Evolutionary conservation across 1,140 invertebrate species (phyloP), one percentile per base, ranked within the genome.

Genomic region (Drosophila cardini): DNA sequence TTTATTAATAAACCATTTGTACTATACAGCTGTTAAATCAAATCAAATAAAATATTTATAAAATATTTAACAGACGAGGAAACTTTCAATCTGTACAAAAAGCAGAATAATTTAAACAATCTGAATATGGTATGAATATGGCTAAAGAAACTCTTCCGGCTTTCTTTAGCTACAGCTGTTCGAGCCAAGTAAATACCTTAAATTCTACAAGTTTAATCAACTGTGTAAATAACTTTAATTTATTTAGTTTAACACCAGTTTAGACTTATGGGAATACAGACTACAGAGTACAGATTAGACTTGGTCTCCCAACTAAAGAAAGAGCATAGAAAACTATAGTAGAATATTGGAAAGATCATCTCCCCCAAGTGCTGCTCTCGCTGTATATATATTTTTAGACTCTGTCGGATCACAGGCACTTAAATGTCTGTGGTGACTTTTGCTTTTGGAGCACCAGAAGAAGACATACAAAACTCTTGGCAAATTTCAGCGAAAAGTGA

Each of bases 401-500:
- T 7, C 21, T 16, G 52, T 53, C 71, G 80, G 72, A 72, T 80
- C 74, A 64, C 55, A 80, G 78, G 40, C 78, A 86, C 81, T 85
- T 85, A 80, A 84, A 84, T 50, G 69, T 42, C 45, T 58, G 80
- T 62, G 46, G 80, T 68, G 73, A 82, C 70, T 85, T 82, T 83
- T 73, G 82, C 72, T 83, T 83, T 77, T 78, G 78, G 68, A 57
- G 43, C 57, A 26, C 42, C 15, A 43, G 13, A 16, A 10, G 42
- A n/a, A 26, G 11, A 21, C 48, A 36, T n/a, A 34, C 7, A n/a
- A 36, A 61, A 13, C 16, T 2, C 60, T 72, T 45, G 9, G 62
- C 53, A 18, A 69, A 18, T 86, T 87, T 60, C 76, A 82, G 80
- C 80, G 50, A 86, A 85, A 87, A 89, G 83, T 87, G 83, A 87